Evolutionary conservation across 2,113 vertebrate genomes (phyloP).

Genomic region (Myotis brandtii): DNA sequence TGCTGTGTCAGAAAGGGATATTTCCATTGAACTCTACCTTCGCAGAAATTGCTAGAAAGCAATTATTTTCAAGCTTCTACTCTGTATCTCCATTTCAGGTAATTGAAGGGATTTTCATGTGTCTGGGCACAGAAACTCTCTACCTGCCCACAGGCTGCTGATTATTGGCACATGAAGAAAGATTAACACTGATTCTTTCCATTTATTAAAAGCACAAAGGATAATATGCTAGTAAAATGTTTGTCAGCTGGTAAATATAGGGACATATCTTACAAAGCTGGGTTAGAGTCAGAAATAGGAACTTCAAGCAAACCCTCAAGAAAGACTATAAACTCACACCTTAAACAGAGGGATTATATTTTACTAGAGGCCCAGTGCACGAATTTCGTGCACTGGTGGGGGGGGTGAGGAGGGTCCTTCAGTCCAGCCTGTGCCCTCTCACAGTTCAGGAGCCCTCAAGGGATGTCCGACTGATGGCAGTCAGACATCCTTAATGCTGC

Average conservation of each 20-base stretch:
- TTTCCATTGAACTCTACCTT: conserved; percentile 3
- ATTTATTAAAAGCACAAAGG: conserved; percentile 35
- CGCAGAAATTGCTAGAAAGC: conserved; percentile 30
- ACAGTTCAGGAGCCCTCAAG: too few species aligned
- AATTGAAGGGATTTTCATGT: conserved; percentile 40
- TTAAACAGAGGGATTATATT: background rate
- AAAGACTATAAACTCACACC: conserved; percentile 10
- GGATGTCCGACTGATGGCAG: too few species aligned
- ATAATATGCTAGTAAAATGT: conserved; percentile 29
- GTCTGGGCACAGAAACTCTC: background rate
- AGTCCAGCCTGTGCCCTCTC: too few species aligned
- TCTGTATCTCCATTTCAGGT: conserved; percentile 38
- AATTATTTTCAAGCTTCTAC: conserved; percentile 61
- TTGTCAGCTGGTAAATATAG: conserved; percentile 42
- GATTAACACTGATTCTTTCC: conserved; percentile 47
- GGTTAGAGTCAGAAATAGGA: conserved; percentile 55
- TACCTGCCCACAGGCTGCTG: conserved; percentile 9
- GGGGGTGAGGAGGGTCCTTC: too few species aligned
- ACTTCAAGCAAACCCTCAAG: background rate
- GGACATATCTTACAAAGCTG: conserved; percentile 1
- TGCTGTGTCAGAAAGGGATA: background rate
- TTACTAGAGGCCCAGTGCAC: background rate
- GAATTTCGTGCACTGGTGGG: too few species aligned
- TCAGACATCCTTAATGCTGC: too few species aligned
- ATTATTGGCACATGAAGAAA: conserved; percentile 34